phyloP scores from a whole-genome alignment of 2,797 vertebrate genomes.

The Taenioides sp. region DNA sequence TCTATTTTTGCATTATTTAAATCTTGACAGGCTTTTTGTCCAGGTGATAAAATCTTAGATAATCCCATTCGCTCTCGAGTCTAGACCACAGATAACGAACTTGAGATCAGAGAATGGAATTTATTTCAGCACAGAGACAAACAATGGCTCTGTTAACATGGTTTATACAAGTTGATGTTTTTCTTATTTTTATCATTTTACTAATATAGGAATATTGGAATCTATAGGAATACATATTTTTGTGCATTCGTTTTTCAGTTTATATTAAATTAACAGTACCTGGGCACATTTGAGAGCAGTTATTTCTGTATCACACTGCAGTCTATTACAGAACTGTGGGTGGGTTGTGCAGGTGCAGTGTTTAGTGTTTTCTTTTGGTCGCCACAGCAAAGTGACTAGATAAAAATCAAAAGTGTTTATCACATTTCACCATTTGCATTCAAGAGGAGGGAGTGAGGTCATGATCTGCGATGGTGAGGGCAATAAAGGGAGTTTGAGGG shows the following conservation, averaged over 20 bases:
- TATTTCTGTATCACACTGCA: background rate
- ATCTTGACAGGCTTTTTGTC: constrained; percentile 58
- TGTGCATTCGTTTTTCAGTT: background rate
- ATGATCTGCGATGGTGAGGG: constrained; percentile 67
- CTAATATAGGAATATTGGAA: constrained; percentile 71
- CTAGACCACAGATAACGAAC: constrained; percentile 33
- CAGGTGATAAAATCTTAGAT: constrained; percentile 61
- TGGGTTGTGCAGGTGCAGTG: constrained; percentile 73
- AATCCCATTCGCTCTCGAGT: constrained; percentile 72
- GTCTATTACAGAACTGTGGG: constrained; percentile 14
- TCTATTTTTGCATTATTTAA: constrained; percentile 75
- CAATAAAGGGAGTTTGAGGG: constrained; percentile 65
- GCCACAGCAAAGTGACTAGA: constrained; percentile 81
- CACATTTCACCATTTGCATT: constrained; percentile 83
- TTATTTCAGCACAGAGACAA: background rate
- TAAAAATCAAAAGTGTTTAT: constrained; percentile 82
- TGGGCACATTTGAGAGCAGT: constrained; percentile 32
- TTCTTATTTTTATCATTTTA: constrained; percentile 66
- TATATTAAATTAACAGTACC: background rate
- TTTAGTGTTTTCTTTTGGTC: constrained; percentile 81
- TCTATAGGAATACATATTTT: constrained; percentile 69
- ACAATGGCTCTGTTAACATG: constrained; percentile 5
- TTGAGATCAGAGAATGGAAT: background rate
- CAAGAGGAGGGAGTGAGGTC: constrained; percentile 78
- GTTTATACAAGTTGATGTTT: constrained; percentile 57